Base-by-base conservation (phyloP, 2,113 vertebrate genomes). In the Microcebus tavaratra region DNA sequence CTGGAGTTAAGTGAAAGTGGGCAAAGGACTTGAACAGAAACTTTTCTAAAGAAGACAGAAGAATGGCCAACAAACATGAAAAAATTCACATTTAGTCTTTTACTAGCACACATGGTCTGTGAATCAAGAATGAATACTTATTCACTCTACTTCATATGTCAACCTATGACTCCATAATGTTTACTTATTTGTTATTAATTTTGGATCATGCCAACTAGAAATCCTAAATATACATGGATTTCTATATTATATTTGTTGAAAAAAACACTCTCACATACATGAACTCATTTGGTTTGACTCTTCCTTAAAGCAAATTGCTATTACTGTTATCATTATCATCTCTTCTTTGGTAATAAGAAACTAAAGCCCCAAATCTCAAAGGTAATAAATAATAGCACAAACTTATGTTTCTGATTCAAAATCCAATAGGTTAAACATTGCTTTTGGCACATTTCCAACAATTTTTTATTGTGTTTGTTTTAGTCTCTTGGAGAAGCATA, bases 71-170 rank as follows among this genome's bases (percentile, higher is more conserved):
- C 42, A 42, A 42, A 42, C 42, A 42, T 6, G 42, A 42, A 42
- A 42, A 42, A 42, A 42, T 42, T 42, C 67, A 92, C 61, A 23
- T 82, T 29, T 45, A 48, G 6, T 4, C 11, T 10, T 42, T 72
- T 18, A 63, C 14, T 25, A 42, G 48, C 10, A 72, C 5, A 34
- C 1, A 18, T 23, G 29, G 1, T 0, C 75, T n/a, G 2, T 83
- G 55, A 65, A 15, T 25, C 48, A 72, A 63, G 36, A 23, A 31
- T 48, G 17, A 65, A 45, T 7, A 39, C 21, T 11, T 1, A 17
- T n/a, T 5, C 39, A 7, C 25, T 85, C 48, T n/a, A 3, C 1
- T n/a, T 39, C 2, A 5, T 34, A 2, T n/a, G 6, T 13, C 27
- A 67, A 86, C 23, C 17, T 23, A 31, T 2, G 14, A 10, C 8